Evolutionary conservation across 2,888 invertebrate species (phyloP).

Genomic region (Syrista parreyssii): DNA sequence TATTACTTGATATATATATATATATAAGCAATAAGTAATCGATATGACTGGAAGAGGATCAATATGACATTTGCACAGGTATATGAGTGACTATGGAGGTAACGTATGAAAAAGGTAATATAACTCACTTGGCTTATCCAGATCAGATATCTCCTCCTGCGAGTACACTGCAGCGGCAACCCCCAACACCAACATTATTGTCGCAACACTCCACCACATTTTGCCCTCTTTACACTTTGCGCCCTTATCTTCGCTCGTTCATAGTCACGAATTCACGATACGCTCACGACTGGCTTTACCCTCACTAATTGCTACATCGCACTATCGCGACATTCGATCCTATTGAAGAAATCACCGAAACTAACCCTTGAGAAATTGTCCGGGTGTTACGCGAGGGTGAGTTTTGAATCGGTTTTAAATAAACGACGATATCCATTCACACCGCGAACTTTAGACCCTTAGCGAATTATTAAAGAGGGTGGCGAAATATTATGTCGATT

Average conservation of each 20-base stretch:
- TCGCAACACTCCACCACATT: slow-evolving; percentile 57
- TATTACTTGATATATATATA: neutral
- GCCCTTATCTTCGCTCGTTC: slow-evolving; percentile 29
- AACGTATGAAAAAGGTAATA: slow-evolving; percentile 18
- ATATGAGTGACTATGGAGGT: neutral
- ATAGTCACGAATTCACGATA: slow-evolving; percentile 9
- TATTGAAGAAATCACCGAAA: neutral
- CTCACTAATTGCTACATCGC: slow-evolving; percentile 34
- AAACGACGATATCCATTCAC: neutral
- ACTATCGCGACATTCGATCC: neutral
- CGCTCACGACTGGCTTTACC: slow-evolving; percentile 25
- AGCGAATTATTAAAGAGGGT: neutral
- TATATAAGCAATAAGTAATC: neutral
- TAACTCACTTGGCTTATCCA: slow-evolving; percentile 61
- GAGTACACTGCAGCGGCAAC: slow-evolving; percentile 48
- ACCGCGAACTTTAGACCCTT: neutral
- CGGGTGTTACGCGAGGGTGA: neutral
- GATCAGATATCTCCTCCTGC: slow-evolving; percentile 55
- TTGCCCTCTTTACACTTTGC: slow-evolving; percentile 40
- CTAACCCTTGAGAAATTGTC: neutral
- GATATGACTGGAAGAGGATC: neutral
- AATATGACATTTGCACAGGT: neutral
- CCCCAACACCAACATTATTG: slow-evolving; percentile 49
- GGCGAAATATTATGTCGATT: neutral
- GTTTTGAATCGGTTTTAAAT: neutral